Base-by-base conservation (phyloP, 1,140 invertebrate species). In the Uloborus diversus region DNA sequence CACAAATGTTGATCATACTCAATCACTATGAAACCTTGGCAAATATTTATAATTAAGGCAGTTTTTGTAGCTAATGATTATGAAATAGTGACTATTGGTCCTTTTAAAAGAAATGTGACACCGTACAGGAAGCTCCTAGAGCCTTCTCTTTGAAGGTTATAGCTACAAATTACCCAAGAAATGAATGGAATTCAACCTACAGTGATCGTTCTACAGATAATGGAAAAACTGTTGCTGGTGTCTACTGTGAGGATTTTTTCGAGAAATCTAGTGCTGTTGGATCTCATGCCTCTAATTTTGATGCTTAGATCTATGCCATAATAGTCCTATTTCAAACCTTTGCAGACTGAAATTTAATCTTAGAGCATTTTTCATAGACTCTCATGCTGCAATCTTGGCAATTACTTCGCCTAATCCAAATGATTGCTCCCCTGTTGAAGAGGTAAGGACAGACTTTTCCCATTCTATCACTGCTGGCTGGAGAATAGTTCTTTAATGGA, bases 261-360 rank as follows among this genome's bases (percentile, higher is more conserved):
- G 49, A 53, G 49, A 20, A 53, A 53, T 53, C 49, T n/a, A 7
- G 1, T 3, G 20, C 49, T n/a, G 49, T 53, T 53, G 49, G 20
- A 20, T 1, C 7, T n/a, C 17, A 53, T 53, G 57, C 7, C 4
- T 28, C 57, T 28, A 61, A 61, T 28, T 61, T 61, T 32, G 57
- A 30, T 35, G 57, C 1, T 14, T 9, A 61, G n/a, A 61, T 70
- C 14, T 71, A n/a, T 42, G 69, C 33, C 28, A 5, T 42, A 35
- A 32, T 5, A 27, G 59, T n/a, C 51, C 53, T 20, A 69, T 53
- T 69, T 69, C 5, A 69, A 69, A 69, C 27, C 65, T 53, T 30
- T 25, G 30, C 2, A 13, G 65, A n/a, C 47, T 53, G 9, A 23
- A n/a, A 14, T 35, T 14, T 23, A 27, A 7, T 65, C 25, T 9